Base-by-base conservation (phyloP, 1,140 invertebrate genomes). In the Lasaia peninsularis region DNA sequence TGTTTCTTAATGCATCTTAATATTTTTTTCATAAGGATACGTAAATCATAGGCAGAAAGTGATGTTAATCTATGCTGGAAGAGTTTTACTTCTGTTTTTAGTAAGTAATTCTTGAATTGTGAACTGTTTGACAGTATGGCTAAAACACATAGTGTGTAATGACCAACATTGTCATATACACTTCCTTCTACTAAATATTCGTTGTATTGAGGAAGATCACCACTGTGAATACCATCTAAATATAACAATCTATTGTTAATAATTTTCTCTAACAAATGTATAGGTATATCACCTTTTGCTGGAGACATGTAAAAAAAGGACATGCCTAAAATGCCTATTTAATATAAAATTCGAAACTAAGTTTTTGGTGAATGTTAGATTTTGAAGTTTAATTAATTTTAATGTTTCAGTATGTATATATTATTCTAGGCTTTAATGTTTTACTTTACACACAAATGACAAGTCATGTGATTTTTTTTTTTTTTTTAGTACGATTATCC, bases 111-210 rank as follows among this genome's bases (percentile, higher is more conserved):
- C 21, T 65, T 66, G 34, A 88, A 73, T 12, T 71, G 73, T 9
- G 49, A 52, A 58, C 75, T 75, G 50, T 67, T 56, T 21, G 67
- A 55, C 33, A 86, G 56, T 52, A 72, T 73, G 32, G 70, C 60
- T n/a, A 80, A 44, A 67, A 88, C 86, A 79, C 91, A 89, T n/a
- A 92, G 68, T 60, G 84, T 83, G 71, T 92, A 92, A 67, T 92
- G 91, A 53, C 92, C 91, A 50, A 91, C 80, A 59, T 84, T 89
- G 63, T 93, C 92, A 52, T 91, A 89, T 10, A 77, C 49, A 52
- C 91, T 91, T 64, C 90, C 90, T 74, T 92, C 91, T n/a, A 92
- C 67, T 50, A 92, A 78, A 80, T 90, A 92, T 75, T 92, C 90
- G 44, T 75, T 79, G 37, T 78, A 86, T 49, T 21, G 20, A 16